phyloP scores from a whole-genome alignment of 2,113 vertebrate species.

The Anarrhichthys ocellatus region DNA sequence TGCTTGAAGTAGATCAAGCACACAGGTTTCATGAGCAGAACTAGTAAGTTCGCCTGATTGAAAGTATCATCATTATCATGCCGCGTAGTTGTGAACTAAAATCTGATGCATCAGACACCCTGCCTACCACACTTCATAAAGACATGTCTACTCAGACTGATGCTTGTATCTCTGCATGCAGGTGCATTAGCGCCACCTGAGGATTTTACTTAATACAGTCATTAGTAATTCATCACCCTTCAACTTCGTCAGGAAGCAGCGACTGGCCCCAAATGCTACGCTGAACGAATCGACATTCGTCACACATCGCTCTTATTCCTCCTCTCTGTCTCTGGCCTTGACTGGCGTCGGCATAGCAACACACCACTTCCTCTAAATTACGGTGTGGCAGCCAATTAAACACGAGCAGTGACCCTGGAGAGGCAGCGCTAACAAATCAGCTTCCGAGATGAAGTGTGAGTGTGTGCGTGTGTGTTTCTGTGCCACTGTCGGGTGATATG shows the following conservation, averaged over 20 bases:
- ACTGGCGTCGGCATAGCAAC: slow-evolving; percentile 70
- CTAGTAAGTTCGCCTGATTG: no score
- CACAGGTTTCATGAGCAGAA: not conserved
- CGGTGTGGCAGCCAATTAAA: slow-evolving; percentile 66
- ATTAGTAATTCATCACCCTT: slow-evolving; percentile 26
- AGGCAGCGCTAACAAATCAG: slow-evolving; percentile 73
- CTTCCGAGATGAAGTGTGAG: slow-evolving; percentile 33
- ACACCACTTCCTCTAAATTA: slow-evolving; percentile 72
- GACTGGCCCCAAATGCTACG: slow-evolving; percentile 26
- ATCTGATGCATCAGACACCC: not conserved
- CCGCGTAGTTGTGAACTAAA: not conserved
- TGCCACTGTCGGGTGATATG: slow-evolving; percentile 26
- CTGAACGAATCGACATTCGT: slow-evolving; percentile 52
- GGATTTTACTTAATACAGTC: not conserved
- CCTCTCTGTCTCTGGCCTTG: slow-evolving; percentile 60
- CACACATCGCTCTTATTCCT: slow-evolving; percentile 51
- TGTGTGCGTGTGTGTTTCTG: slow-evolving; percentile 26
- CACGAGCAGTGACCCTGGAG: slow-evolving; percentile 71
- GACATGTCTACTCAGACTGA: not conserved
- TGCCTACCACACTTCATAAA: not conserved
- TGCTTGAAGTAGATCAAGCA: not conserved
- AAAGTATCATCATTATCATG: not conserved
- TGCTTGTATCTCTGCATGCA: slow-evolving; percentile 6
- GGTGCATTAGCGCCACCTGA: not conserved
- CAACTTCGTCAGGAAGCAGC: slow-evolving; percentile 34